Conservation (phyloP, 2,888 invertebrate species). For the Scaptomyza tumidula region DNA sequence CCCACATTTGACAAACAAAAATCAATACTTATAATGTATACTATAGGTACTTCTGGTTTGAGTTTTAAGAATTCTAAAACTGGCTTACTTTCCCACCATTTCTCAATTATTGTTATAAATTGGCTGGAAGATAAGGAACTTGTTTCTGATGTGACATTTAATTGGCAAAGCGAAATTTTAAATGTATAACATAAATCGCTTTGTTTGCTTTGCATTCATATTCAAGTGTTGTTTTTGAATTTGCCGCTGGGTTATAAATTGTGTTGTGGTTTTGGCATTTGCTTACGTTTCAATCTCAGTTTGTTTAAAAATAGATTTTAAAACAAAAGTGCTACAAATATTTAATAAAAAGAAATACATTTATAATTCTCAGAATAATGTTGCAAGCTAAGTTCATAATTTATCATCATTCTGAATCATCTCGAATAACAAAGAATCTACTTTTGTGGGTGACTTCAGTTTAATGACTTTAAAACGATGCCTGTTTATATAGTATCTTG, state of each 20-base stretch:
- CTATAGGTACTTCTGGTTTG: slow-evolving; percentile 18
- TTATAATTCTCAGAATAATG: neutral
- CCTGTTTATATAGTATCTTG: slow-evolving; percentile 3
- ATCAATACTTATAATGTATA: neutral
- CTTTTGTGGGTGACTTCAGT: neutral
- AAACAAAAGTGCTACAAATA: too few relatives aligned
- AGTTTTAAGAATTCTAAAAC: slow-evolving; percentile 13
- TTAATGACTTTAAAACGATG: slow-evolving; percentile 10
- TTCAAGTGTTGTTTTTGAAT: slow-evolving; percentile 39
- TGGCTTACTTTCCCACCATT: slow-evolving; percentile 48
- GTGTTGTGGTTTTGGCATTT: slow-evolving; percentile 6
- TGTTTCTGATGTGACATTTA: slow-evolving; percentile 38
- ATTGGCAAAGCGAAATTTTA: slow-evolving; percentile 21
- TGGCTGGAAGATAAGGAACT: slow-evolving; percentile 29
- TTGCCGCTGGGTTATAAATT: slow-evolving; percentile 45
- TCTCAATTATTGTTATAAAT: slow-evolving; percentile 44
- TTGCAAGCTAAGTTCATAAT: neutral
- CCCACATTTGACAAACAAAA: slow-evolving; percentile 2
- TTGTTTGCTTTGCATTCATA: slow-evolving; percentile 28
- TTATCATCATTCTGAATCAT: neutral
- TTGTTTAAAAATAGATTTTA: neutral
- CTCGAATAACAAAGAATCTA: slow-evolving; percentile 18
- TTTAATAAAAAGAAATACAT: too few relatives aligned
- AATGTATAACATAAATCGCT: slow-evolving; percentile 37
- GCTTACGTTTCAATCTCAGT: neutral